A percentile compares a stretch with the other conserved stretches of the same genome.
These are phyloP conservation scores for Dysdera silvatica DNA, from an alignment of 1,140 invertebrate species.

Conservation along the genomic window DNA sequence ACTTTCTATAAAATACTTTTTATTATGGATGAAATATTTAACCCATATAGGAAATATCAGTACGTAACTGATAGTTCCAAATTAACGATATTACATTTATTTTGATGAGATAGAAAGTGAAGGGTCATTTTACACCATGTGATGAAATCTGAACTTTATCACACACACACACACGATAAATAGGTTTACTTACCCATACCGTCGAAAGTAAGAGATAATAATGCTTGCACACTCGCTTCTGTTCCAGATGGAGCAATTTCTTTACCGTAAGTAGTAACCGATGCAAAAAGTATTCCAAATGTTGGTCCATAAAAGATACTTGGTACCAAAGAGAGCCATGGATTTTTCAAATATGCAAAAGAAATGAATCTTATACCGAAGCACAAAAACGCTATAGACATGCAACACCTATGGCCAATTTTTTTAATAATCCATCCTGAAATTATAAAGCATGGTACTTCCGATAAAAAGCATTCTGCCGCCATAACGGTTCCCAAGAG, in stretches of 20 bases:
- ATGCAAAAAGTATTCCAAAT: conserved; percentile 75
- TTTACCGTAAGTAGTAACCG: conserved; percentile 81
- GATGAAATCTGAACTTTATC: no score
- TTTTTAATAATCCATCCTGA: conserved; percentile 57
- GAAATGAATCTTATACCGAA: conserved; percentile 67
- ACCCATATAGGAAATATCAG: no score
- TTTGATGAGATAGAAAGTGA: no score
- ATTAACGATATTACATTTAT: no score
- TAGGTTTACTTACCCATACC: conserved; percentile 14
- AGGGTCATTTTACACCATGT: no score
- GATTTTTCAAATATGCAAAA: conserved; percentile 64
- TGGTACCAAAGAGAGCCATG: conserved; percentile 72
- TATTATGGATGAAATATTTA: no score
- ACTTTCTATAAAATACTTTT: no score
- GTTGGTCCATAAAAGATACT: conserved; percentile 79
- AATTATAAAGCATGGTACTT: conserved; percentile 18
- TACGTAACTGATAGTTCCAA: no score
- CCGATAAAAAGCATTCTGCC: conserved; percentile 51
- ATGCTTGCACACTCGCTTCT: conserved; percentile 65
- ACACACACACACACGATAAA: no score
- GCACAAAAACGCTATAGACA: conserved; percentile 69
- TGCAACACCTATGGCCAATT: conserved; percentile 70
- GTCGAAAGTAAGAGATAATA: conserved; percentile 10
- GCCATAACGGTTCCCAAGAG: conserved; percentile 60
- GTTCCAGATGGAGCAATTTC: conserved; percentile 74